Base-by-base conservation (phyloP, 1,140 invertebrate genomes). In the Anastrepha obliqua region DNA sequence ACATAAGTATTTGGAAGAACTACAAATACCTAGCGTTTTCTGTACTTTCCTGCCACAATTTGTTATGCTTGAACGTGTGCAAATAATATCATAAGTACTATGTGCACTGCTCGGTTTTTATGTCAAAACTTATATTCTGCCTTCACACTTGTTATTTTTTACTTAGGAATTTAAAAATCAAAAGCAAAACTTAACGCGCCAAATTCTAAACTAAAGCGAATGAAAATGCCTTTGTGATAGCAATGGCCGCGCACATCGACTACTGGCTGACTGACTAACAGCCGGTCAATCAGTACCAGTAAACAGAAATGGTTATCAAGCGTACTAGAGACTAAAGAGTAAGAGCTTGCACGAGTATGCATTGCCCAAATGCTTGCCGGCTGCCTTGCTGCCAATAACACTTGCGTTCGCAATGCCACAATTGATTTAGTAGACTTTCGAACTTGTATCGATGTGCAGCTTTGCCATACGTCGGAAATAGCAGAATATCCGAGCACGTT, bases 401-500 rank as follows among this genome's bases (percentile, higher is more conserved):
- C 39, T 67, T 67, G 65, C 39, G 29, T 67, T 67, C 65, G 65
- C 65, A 39, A 67, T 67, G 65, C 39, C 65, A 67, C 65, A 67
- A 67, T 67, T 67, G 65, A 67, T 67, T 67, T 67, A 67, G 20
- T 67, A 67, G 65, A 67, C 65, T 42, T 42, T 67, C 65, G 65
- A 67, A 67, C 29, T 67, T 67, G 65, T 39, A 67, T 67, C 65
- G 65, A 67, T 67, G 65, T 20, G 29, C 20, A 29, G 65, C 29
- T 67, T 67, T 67, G 29, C 65, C 29, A 2, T 29, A 67, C 65
- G 65, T 67, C 29, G 65, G 39, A 13, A 8, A 58, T 58, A 58
- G 55, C 65, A 67, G 65, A n/a, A 67, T 67, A 67, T 29, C 65
- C 29, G 65, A 67, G 65, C 65, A 67, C 39, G 65, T 67, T 67